Conservation (phyloP, 2,797 vertebrate genomes). For the Triplophysa yarkandensis region DNA sequence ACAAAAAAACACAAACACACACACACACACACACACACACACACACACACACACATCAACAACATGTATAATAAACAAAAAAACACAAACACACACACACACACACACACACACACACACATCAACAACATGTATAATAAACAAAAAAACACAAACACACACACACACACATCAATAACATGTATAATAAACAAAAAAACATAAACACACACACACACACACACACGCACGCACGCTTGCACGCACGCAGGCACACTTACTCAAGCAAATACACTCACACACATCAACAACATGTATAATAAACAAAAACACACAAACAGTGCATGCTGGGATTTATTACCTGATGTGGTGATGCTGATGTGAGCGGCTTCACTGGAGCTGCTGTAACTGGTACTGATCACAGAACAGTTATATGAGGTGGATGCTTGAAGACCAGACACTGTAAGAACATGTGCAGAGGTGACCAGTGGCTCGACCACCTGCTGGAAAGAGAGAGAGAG, state of each 20-base stretch:
- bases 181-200: no score
- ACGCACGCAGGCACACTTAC: no score
- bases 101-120: no score
- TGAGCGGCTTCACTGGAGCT: conserved; percentile 82
- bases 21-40: no score
- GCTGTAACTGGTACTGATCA: conserved; percentile 90
- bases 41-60: no score
- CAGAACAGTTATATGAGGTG: conserved; percentile 90
- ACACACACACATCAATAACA: no score
- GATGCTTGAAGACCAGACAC: conserved; percentile 83
- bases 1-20: not conserved
- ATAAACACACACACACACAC: not conserved
- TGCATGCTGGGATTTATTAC: conserved; percentile 65
- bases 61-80: no score
- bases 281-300: no score
- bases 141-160: not conserved
- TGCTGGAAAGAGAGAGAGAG: conserved; percentile 45
- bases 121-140: no score
- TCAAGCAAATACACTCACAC: no score
- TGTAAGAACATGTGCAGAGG: conserved; percentile 83
- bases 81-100: not conserved
- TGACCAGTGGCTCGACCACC: conserved; percentile 79
- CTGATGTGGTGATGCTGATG: conserved; percentile 84
- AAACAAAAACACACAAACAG: not conserved
- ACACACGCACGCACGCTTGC: no score